These are phyloP conservation scores for Clytia hemisphaerica DNA, from an alignment of 30 jellyfish, hydroid and myxozoan genomes.

Conservation along the genomic window DNA sequence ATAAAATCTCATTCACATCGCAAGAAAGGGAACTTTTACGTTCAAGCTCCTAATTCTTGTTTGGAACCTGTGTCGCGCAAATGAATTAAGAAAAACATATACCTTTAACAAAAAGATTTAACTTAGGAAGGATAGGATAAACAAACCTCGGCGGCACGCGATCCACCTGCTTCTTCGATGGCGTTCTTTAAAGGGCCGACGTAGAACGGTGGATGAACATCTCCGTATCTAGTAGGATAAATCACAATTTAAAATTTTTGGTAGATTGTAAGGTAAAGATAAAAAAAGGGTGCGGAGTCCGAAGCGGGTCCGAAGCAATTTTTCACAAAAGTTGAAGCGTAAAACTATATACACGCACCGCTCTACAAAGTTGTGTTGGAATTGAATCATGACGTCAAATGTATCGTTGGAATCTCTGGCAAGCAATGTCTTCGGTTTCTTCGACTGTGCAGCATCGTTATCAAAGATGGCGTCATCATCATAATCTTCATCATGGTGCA, in stretches of 20 bases:
- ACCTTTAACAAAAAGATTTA: neutral
- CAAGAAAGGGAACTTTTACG: no score
- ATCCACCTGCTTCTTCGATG: conserved; percentile 52
- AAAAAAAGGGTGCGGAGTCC: neutral
- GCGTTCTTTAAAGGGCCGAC: conserved; percentile 54
- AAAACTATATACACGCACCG: conserved; percentile 6
- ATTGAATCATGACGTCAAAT: conserved; percentile 25
- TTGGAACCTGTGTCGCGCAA: no score
- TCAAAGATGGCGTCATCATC: conserved; percentile 29
- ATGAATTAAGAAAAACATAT: no score
- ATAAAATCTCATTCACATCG: no score
- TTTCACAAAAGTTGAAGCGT: neutral
- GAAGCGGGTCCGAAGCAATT: neutral
- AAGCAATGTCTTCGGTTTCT: conserved; percentile 7
- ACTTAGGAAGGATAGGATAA: neutral
- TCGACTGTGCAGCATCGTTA: neutral
- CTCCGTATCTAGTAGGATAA: conserved; percentile 40
- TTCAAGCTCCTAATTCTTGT: no score
- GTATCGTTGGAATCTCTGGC: conserved; percentile 20
- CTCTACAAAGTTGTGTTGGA: conserved; percentile 33
- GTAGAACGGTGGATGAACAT: conserved; percentile 44
- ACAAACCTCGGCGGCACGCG: conserved; percentile 32
- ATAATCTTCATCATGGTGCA: no score
- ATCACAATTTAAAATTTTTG: neutral
- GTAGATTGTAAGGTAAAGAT: neutral